These are phyloP conservation scores for Laticauda laticaudata DNA, from an alignment of 2,113 vertebrate species.

Conservation along the genomic window DNA sequence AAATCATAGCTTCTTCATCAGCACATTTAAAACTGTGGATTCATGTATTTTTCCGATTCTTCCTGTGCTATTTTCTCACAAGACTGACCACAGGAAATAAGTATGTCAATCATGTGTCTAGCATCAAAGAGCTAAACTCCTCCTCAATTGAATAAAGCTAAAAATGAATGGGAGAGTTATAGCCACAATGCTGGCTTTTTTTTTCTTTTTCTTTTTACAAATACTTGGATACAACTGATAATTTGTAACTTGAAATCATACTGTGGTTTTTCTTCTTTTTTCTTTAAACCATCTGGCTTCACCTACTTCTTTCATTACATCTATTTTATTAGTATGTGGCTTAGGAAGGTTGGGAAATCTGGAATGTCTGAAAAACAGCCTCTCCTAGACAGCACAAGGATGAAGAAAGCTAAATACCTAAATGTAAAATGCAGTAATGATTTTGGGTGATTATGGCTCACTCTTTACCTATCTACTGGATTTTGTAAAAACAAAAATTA, in stretches of 20 bases:
- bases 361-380: not conserved
- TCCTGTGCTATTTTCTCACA: slow-evolving; percentile 36
- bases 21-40: slow-evolving; percentile 55
- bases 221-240: not conserved
- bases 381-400: not conserved
- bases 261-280: not conserved
- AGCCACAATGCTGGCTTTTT: not conserved
- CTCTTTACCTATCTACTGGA: not conserved
- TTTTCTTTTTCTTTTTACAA: not conserved
- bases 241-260: not conserved
- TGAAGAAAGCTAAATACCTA: not conserved
- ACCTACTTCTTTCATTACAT: not conserved
- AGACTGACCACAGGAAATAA: slow-evolving; percentile 34
- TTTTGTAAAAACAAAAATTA: not conserved
- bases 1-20: slow-evolving; percentile 57
- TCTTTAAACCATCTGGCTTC: not conserved
- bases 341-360: not conserved
- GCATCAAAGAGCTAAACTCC: not conserved
- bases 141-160: not conserved
- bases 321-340: not conserved
- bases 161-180: not conserved
- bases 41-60: slow-evolving; percentile 42
- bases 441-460: not conserved
- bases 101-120: not conserved
- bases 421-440: not conserved